Evolutionary conservation across 2,113 vertebrate species (phyloP), one percentile per base, ranked within the genome.

Genomic region (Castor canadensis): DNA sequence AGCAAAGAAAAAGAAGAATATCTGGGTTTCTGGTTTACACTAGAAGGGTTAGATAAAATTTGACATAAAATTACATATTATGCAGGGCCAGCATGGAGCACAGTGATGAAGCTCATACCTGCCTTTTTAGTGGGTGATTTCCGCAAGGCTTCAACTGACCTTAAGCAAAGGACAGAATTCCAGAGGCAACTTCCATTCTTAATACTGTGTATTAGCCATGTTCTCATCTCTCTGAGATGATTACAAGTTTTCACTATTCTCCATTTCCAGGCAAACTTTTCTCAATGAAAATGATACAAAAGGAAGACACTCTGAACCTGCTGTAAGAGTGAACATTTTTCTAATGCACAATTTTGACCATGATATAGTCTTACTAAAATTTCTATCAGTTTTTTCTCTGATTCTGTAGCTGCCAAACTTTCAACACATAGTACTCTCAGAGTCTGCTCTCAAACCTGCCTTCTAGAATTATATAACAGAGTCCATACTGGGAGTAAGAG

Each of bases 1-100:
- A 93, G 43, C 43, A 73, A 92, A 94, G 15, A 32, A 90, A 94
- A 69, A 88, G n/a, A 28, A 77, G 76, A 67, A n/a, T n/a, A 95
- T 71, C 92, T 95, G 16, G 17, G 17, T 96, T 67, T 71, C 22
- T 60, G 69, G 77, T 80, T 96, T 73, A 54, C 35, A 86, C 73
- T 64, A 35, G 43, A 7, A 69, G 82, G 56, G 24, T 35, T 72
- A 93, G 54, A 54, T 77, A 95, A 92, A 87, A 15, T 79, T 79
- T 47, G 79, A 45, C 1, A 0, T 83, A 92, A 45, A 26, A 24
- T 76, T 67, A 3, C 22, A 80, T n/a, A 73, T 19, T 45, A 30
- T n/a, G n/a, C n/a, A n/a, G n/a, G n/a, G n/a, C n/a, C n/a, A n/a
- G n/a, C n/a, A n/a, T n/a, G n/a, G n/a, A n/a, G n/a, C n/a, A n/a